Percentiles rank a stretch among this genome's conserved stretches.
Conservation (phyloP, 2,888 invertebrate species). For the Drosophila putrida region DNA sequence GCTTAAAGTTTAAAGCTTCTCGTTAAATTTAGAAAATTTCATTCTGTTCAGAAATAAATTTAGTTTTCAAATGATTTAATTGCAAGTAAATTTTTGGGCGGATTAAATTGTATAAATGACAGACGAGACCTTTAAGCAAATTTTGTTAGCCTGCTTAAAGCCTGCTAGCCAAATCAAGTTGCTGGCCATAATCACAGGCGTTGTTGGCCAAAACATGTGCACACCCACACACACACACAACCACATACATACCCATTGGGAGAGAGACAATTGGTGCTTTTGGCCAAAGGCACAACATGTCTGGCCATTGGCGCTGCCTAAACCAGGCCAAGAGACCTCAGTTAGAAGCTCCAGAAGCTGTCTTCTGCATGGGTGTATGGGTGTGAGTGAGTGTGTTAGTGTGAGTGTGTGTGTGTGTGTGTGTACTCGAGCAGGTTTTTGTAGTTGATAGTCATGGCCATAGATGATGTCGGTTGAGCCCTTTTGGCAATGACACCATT, state of each 20-base stretch:
- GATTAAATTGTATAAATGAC: slow-evolving; percentile 6
- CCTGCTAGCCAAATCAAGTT: slow-evolving; percentile 25
- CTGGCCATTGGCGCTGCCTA: slow-evolving; percentile 20
- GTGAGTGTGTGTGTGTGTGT: not conserved
- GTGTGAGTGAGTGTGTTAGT: not conserved
- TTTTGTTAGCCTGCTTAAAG: slow-evolving; percentile 34
- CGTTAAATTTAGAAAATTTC: too few species aligned
- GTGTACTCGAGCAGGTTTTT: slow-evolving; percentile 1
- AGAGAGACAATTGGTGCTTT: slow-evolving; percentile 28
- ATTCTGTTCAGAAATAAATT: too few species aligned
- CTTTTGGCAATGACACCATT: slow-evolving; percentile 38
- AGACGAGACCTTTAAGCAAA: slow-evolving; percentile 10
- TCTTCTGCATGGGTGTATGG: not conserved
- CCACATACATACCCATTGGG: slow-evolving; percentile 1
- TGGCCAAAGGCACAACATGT: slow-evolving; percentile 33
- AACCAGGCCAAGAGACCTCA: slow-evolving; percentile 12
- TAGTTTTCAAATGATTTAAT: too few species aligned
- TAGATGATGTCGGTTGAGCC: slow-evolving; percentile 33
- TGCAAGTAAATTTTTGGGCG: too few species aligned
- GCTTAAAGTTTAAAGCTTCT: too few species aligned
- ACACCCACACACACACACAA: slow-evolving; percentile 13
- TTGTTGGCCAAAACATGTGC: slow-evolving; percentile 44
- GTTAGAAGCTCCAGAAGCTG: slow-evolving; percentile 10
- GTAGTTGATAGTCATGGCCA: slow-evolving; percentile 45
- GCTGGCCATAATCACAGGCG: slow-evolving; percentile 48